Conservation (phyloP, 2,888 invertebrate genomes). For the Drosophila kuntzei region DNA sequence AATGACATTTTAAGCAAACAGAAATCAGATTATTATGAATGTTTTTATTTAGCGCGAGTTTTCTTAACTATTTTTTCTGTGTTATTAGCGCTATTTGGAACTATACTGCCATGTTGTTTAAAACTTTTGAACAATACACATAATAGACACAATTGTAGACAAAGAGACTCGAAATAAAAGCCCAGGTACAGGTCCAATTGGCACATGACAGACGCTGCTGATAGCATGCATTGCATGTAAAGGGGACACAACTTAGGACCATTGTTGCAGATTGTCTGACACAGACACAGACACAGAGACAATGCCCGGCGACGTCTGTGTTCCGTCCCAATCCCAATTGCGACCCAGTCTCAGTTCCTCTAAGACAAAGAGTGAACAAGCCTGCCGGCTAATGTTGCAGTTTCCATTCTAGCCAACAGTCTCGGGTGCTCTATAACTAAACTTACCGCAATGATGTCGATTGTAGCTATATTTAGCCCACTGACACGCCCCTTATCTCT, state of each 20-base stretch:
- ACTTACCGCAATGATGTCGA: slow-evolving; percentile 29
- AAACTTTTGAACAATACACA: slow-evolving; percentile 31
- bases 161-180: slow-evolving; percentile 46
- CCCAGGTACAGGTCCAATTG: slow-evolving; percentile 55
- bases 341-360: slow-evolving; percentile 10
- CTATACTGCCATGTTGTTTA: background rate
- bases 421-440: slow-evolving; percentile 2
- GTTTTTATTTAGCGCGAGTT: slow-evolving; percentile 13
- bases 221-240: slow-evolving; percentile 18
- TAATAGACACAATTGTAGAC: slow-evolving; percentile 46
- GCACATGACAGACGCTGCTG: slow-evolving; percentile 31
- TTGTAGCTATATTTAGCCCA: slow-evolving; percentile 46
- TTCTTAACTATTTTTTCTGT: slow-evolving; percentile 6
- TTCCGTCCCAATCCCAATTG: slow-evolving; percentile 34
- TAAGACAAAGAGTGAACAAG: slow-evolving; percentile 51
- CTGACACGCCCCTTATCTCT: slow-evolving; percentile 44
- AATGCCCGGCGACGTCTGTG: slow-evolving; percentile 28
- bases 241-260: slow-evolving; percentile 19
- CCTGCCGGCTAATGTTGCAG: slow-evolving; percentile 45
- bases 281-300: slow-evolving; percentile 55
- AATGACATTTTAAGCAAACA: slow-evolving; percentile 53
- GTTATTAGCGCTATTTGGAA: slow-evolving; percentile 34
- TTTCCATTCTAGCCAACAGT: slow-evolving; percentile 26
- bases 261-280: slow-evolving; percentile 63
- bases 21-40: slow-evolving; percentile 17